Conservation (phyloP, 2,113 vertebrate species). For the Rhinoptilus africanus region DNA sequence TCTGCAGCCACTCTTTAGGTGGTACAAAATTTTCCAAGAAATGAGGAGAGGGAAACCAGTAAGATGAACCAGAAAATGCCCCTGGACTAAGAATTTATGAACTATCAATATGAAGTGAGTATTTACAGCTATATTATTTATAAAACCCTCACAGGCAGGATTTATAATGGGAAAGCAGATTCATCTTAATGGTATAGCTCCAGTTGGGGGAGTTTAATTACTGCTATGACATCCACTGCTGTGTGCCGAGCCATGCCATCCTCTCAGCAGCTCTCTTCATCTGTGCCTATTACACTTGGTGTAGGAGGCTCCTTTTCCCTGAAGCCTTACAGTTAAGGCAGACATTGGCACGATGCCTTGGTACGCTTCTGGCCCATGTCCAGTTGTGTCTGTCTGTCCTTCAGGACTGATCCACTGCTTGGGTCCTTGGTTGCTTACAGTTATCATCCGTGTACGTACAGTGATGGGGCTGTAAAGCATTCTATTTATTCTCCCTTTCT, state of each 20-base stretch:
- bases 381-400: background rate
- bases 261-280: background rate
- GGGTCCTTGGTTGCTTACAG: background rate
- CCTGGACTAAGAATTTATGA: background rate
- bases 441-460: background rate
- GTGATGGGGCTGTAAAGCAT: background rate
- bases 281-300: background rate
- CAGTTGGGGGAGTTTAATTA: slow-evolving; percentile 7
- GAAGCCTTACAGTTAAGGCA: background rate
- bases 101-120: background rate
- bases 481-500: background rate
- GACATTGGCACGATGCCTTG: background rate
- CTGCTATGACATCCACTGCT: slow-evolving; percentile 3
- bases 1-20: background rate
- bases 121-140: slow-evolving; percentile 26
- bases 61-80: background rate
- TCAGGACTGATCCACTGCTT: background rate
- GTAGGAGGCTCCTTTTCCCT: slow-evolving; percentile 41
- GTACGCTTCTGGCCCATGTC: background rate
- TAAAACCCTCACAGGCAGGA: background rate
- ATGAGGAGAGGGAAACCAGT: background rate
- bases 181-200: background rate
- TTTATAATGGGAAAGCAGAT: background rate
- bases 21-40: background rate
- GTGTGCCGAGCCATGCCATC: slow-evolving; percentile 29